Percentiles rank a stretch among this genome's conserved stretches.
Evolutionary conservation across 2,113 vertebrate species (phyloP).

Genomic region (Danionella cerebrum): DNA sequence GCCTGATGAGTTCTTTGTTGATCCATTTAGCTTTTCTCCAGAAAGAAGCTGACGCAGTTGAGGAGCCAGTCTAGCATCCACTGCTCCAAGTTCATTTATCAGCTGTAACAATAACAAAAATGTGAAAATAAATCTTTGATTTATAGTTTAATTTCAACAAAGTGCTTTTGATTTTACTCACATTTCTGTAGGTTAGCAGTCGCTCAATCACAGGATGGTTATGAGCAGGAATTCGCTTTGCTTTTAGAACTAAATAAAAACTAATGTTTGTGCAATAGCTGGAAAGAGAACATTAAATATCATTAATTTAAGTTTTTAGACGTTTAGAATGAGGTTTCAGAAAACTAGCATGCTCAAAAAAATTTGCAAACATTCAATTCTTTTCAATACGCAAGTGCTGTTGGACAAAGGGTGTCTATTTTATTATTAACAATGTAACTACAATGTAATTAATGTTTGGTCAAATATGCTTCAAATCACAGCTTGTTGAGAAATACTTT

Average conservation of each 20-base stretch:
- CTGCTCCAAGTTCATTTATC: conserved; percentile 69
- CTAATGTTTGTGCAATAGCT: conserved; percentile 94
- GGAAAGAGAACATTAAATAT: not conserved
- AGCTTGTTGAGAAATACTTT: too few relatives aligned
- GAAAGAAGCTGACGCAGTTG: conserved; percentile 70
- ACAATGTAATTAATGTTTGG: too few relatives aligned
- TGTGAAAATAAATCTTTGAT: not conserved
- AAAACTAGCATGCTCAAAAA: too few relatives aligned
- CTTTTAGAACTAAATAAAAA: conserved; percentile 90
- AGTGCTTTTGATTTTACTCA: conserved; percentile 43
- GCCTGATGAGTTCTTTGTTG: conserved; percentile 22
- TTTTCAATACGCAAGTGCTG: too few relatives aligned
- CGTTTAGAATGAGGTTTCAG: too few relatives aligned
- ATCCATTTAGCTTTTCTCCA: conserved; percentile 26
- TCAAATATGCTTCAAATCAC: too few relatives aligned
- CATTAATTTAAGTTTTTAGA: too few relatives aligned
- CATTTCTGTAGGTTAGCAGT: conserved; percentile 82
- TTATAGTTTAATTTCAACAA: not conserved
- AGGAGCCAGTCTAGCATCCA: conserved; percentile 73
- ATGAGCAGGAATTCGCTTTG: conserved; percentile 75
- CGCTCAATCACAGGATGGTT: conserved; percentile 89
- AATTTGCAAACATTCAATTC: not conserved
- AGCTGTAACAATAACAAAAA: conserved; percentile 40
- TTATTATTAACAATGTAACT: too few relatives aligned
- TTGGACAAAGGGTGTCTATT: too few relatives aligned